These are phyloP conservation scores for Ophraella communa DNA, from an alignment of 2,888 invertebrate species.

Conservation along the genomic window DNA sequence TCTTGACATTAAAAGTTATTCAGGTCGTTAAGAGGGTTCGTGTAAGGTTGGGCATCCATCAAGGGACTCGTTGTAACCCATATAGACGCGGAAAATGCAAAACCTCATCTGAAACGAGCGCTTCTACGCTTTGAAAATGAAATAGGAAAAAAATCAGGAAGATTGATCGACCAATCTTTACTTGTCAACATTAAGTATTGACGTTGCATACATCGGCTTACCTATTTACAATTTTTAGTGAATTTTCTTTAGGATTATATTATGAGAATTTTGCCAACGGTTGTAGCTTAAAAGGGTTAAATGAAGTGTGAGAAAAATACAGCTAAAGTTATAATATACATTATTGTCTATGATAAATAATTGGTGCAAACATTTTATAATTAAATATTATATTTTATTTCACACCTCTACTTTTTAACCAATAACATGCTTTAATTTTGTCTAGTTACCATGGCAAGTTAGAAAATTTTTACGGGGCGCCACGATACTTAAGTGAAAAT, in stretches of 20 bases:
- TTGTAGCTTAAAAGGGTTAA: neutral
- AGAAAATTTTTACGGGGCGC: no score
- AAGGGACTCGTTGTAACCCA: conserved; percentile 41
- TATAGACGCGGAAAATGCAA: conserved; percentile 31
- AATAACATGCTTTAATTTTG: no score
- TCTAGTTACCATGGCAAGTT: no score
- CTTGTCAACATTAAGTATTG: conserved; percentile 41
- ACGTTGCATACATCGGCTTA: conserved; percentile 1
- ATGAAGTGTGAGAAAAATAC: neutral
- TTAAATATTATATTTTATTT: no score
- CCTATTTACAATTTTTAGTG: neutral
- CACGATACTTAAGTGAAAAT: no score
- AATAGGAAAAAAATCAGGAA: conserved; percentile 48
- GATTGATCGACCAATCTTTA: conserved; percentile 52
- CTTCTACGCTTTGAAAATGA: conserved; percentile 38
- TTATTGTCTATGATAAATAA: no score
- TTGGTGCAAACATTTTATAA: no score
- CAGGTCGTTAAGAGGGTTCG: conserved; percentile 43
- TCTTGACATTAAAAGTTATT: conserved; percentile 47
- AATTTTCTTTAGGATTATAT: neutral
- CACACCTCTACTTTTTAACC: no score
- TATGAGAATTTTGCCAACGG: neutral
- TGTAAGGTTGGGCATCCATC: conserved; percentile 47
- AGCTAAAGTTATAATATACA: no score
- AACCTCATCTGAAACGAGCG: conserved; percentile 25